These are phyloP conservation scores for Poeciliopsis paucimaculata DNA, from an alignment of 2,797 vertebrate species.

Conservation along the genomic window DNA sequence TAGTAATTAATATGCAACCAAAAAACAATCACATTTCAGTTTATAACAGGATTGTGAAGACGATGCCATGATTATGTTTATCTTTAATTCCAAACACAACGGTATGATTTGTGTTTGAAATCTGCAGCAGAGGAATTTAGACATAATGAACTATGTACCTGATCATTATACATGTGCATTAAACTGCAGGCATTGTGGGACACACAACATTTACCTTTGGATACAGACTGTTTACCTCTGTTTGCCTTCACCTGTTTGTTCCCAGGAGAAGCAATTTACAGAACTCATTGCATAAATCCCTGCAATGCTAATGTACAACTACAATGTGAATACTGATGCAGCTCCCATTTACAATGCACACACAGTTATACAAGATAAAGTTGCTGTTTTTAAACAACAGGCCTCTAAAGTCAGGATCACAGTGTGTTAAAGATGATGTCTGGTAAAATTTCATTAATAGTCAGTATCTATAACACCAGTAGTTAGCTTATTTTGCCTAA, in stretches of 20 bases:
- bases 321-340: slow-evolving; percentile 11
- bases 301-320: slow-evolving; percentile 36
- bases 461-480: slow-evolving; percentile 29
- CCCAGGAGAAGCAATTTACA: slow-evolving; percentile 43
- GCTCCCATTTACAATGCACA: slow-evolving; percentile 10
- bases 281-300: slow-evolving; percentile 21
- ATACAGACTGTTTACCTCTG: slow-evolving; percentile 25
- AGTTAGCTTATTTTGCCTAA: slow-evolving; percentile 48
- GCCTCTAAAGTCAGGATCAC: slow-evolving; percentile 11
- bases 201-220: slow-evolving; percentile 21
- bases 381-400: slow-evolving; percentile 21
- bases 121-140: slow-evolving; percentile 8
- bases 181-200: slow-evolving; percentile 2
- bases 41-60: neutral
- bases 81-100: slow-evolving; percentile 29
- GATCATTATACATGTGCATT: slow-evolving; percentile 15
- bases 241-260: slow-evolving; percentile 29
- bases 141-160: slow-evolving; percentile 3
- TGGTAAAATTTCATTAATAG: slow-evolving; percentile 33
- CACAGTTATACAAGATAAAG: neutral
- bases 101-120: slow-evolving; percentile 27
- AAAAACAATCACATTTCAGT: slow-evolving; percentile 10
- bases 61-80: neutral
- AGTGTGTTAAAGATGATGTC: slow-evolving; percentile 17
- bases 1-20: slow-evolving; percentile 47